Base-by-base conservation (phyloP, 1,140 invertebrate species). In the Lysiphlebus fabarum region DNA sequence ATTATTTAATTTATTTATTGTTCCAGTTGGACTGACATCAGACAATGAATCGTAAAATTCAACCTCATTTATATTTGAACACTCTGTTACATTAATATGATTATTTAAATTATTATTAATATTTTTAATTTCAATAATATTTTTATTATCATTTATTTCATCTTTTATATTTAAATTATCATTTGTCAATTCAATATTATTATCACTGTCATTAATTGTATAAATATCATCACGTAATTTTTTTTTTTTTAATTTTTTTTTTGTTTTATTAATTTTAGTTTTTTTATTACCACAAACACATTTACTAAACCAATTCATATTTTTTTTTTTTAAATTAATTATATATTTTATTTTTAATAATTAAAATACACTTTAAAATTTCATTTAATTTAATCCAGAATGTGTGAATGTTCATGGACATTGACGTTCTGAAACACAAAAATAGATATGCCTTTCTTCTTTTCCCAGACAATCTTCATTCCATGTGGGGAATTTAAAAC, bases 211-310 rank as follows among this genome's bases (percentile, higher is more conserved):
- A 26, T 45, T 53, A 11, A 58, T 58, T 9, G 44, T 40, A 33
- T 60, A 55, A 10, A 49, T 42, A 38, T 58, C 53, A 17, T 53
- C 56, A 37, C 36, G 44, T 34, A 4, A 50, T 8, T 45, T 43
- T 49, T 59, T 54, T 9, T 42, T 41, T 40, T 54, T 59, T 40
- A 45, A 14, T 26, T 36, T 14, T 34, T 60, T 56, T 37, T 59
- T 51, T 40, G 17, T 17, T 14, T 54, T 26, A n/a, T 54, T 14
- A 54, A 47, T 34, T 53, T 58, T 36, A 9, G 55, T 38, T 11
- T 65, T 45, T 42, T 53, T 50, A 34, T 57, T 58, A 50, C 64
- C 64, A 40, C 64, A 66, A 3, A 66, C 59, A 47, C 64, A 66
- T 33, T 56, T 53, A 33, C 48, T 63, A 14, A 66, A 45, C 64